These are phyloP conservation scores for Onychorhynchus coronatus DNA, from an alignment of 2,113 vertebrate species.

Conservation along the genomic window DNA sequence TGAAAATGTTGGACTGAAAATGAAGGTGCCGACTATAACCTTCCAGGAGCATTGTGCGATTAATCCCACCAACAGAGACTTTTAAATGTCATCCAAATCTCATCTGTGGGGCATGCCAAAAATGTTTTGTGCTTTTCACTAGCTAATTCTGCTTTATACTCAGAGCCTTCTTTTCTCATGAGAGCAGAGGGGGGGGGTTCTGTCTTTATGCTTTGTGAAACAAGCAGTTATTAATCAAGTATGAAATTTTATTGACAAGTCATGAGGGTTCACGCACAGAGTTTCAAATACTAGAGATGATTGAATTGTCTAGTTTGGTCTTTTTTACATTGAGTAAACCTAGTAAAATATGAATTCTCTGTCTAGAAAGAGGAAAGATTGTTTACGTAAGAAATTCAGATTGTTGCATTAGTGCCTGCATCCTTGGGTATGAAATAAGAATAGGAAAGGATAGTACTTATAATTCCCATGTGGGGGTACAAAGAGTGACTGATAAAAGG, in stretches of 20 bases:
- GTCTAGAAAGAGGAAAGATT: not conserved
- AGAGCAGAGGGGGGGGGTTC: not conserved
- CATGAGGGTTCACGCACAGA: not conserved
- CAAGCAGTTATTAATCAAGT: not conserved
- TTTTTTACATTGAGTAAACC: not conserved
- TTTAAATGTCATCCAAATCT: constrained; percentile 21
- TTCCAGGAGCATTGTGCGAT: not conserved
- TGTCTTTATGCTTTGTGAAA: not conserved
- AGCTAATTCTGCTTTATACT: not conserved
- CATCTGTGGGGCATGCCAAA: not conserved
- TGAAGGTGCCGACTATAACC: rapidly evolving
- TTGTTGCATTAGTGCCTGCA: not conserved
- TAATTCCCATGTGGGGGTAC: not conserved
- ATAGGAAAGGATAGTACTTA: not conserved
- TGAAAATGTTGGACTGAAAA: not conserved
- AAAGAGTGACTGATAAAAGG: not conserved
- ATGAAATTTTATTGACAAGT: not conserved
- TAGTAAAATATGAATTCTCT: not conserved
- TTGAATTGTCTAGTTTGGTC: not conserved
- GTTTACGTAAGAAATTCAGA: not conserved
- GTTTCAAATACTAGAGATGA: not conserved
- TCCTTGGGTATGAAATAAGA: not conserved
- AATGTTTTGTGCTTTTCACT: not conserved
- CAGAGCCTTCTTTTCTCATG: not conserved
- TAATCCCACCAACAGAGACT: not conserved